Base-by-base conservation (phyloP, 2,888 invertebrate species). In the Parnassius glacialis region DNA sequence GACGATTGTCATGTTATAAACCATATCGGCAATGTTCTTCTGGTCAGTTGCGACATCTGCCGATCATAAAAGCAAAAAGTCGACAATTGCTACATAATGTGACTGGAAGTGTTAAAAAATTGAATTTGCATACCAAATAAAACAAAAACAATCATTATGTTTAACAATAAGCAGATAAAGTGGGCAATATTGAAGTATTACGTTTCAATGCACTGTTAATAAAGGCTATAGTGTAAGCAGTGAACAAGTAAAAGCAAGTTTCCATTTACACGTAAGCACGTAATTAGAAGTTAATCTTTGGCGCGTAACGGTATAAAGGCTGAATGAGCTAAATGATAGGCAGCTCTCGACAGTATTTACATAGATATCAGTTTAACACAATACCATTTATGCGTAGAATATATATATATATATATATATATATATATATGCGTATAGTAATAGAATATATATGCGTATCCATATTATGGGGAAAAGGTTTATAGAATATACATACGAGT, bases 181-280 rank as follows among this genome's bases (percentile, higher is more conserved):
- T 51, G n/a, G 16, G 34, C 45, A 58, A 54, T 58, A 62, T 62
- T 55, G 58, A 59, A 58, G 58, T 59, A 54, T 58, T 58, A 62
- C 53, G 47, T 41, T 20, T 16, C 52, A 54, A 50, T 41, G 52
- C 55, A 59, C 20, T 57, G 54, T 59, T 62, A 59, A 59, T 55
- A 55, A 62, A 62, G 62, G 62, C 13, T 42, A 41, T n/a, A 60
- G 20, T 34, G 34, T 52, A n/a, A 12, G 43, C 43, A 57, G 43
- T 50, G 57, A 52, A 52, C 55, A 12, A 10, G 11, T 53, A 43
- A 47, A 59, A 3, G 25, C 62, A 62, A 59, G 59, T 62, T 55
- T 62, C 51, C 54, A 59, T 42, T 44, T 43, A 52, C 61, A 52
- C 56, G 43, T 54, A 57, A 54, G 45, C 61, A 55, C 59, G 62